Conservation (phyloP, 2,113 vertebrate species). For the Octodon degus region DNA sequence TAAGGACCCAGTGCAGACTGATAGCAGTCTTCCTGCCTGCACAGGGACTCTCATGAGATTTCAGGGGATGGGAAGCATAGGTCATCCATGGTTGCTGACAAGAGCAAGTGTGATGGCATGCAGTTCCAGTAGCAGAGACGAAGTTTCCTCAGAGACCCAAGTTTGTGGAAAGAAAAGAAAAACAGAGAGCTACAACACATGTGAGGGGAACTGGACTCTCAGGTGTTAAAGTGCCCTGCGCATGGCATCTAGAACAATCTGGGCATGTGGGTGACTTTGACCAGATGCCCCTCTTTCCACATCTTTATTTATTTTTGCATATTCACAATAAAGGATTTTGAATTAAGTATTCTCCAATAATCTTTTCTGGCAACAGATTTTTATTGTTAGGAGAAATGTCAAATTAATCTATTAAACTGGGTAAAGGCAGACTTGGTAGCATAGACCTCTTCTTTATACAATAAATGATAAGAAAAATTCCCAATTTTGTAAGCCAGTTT, state of each 20-base stretch:
- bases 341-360: background rate
- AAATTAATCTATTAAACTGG: background rate
- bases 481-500: background rate
- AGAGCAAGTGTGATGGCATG: background rate
- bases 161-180: background rate
- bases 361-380: background rate
- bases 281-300: background rate
- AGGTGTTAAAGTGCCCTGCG: background rate
- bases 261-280: background rate
- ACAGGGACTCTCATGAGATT: background rate
- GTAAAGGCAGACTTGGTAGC: background rate
- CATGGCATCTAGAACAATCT: background rate
- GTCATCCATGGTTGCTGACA: background rate
- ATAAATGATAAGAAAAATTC: background rate
- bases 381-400: background rate
- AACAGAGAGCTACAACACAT: background rate
- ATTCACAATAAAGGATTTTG: background rate
- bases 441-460: background rate
- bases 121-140: background rate
- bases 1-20: background rate
- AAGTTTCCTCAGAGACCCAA: background rate
- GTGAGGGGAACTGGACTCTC: background rate
- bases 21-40: background rate
- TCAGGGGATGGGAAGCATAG: background rate
- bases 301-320: background rate